Evolutionary conservation across 2,888 invertebrate genomes (phyloP).

Genomic region (Aspidiotus destructor): DNA sequence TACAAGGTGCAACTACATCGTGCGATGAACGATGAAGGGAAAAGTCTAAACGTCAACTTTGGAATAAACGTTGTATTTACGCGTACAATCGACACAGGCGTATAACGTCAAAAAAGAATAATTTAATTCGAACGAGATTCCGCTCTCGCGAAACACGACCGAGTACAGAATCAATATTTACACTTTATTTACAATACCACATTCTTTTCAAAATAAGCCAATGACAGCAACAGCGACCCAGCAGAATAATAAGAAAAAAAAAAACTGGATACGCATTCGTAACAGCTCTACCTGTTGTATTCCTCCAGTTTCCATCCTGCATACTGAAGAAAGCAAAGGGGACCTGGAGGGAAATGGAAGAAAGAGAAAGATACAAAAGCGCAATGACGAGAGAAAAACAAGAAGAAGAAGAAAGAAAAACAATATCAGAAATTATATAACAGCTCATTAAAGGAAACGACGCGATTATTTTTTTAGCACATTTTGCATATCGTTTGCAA

Average conservation of each 20-base stretch:
- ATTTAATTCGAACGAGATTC: constrained; percentile 4
- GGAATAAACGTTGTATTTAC: background rate
- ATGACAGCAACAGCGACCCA: too few species aligned
- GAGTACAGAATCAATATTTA: constrained; percentile 3
- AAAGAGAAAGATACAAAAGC: too few species aligned
- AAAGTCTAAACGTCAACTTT: background rate
- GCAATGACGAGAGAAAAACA: background rate
- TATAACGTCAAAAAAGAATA: background rate
- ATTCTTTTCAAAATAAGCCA: background rate
- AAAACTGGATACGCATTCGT: too few species aligned
- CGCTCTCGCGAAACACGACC: background rate
- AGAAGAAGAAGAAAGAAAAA: background rate
- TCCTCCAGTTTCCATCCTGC: too few species aligned
- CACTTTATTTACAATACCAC: constrained; percentile 4
- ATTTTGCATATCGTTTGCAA: too few species aligned
- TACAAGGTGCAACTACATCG: too few species aligned
- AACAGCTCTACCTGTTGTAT: too few species aligned
- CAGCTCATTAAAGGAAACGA: constrained; percentile 1
- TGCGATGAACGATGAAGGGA: background rate
- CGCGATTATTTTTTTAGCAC: background rate
- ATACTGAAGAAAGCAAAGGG: too few species aligned
- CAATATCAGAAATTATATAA: constrained; percentile 4
- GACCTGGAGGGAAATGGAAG: too few species aligned
- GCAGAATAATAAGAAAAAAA: too few species aligned
- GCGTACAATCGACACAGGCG: background rate